Evolutionary conservation across 2,888 invertebrate species (phyloP), one percentile per base, ranked within the genome.

Genomic region (Polyommatus iphigenia): DNA sequence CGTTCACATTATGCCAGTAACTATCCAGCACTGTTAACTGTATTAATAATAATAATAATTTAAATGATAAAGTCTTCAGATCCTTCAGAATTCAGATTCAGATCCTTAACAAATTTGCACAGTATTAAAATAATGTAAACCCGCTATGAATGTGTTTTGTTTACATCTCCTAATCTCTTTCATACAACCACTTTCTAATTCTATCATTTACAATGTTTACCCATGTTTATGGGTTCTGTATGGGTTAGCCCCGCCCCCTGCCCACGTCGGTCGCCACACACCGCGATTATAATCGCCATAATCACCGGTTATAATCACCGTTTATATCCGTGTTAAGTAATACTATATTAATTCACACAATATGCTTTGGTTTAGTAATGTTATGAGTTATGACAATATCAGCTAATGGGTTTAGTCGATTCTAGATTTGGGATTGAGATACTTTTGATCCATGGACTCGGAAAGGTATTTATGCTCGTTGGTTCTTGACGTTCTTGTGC

Each of bases 261-360:
- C 59, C 62, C 62, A 62, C 24, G 54, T 54, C 54, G 18, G 54
- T 54, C 54, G 24, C 62, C 62, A 62, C 62, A 62, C 62, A 24
- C 62, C 3, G 62, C 62, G 62, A 62, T 62, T 24, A 24, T 62
- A 59, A 59, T 59, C 20, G 59, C 59, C n/a, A 20, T 59, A 62
- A 62, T 24, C 62, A 62, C 24, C 10, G 24, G 62, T 62, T 24
- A 24, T 62, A 10, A 62, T 24, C 0, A 24, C 62, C 62, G 20
- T 62, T 24, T 62, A 24, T 10, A 62, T 62, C 20, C 24, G 24
- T 62, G 62, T 24, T 24, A 62, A 24, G 13, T 24, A 10, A 62
- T 62, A 24, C 10, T 24, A 62, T 62, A 24, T 24, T 62, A 20
- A 24, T 24, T 62, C 59, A 20, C 59, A 59, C 59, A 8, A n/a